Evolutionary conservation across 2,888 invertebrate species (phyloP), one percentile per base, ranked within the genome.

Genomic region (Drosophila hamatofila): DNA sequence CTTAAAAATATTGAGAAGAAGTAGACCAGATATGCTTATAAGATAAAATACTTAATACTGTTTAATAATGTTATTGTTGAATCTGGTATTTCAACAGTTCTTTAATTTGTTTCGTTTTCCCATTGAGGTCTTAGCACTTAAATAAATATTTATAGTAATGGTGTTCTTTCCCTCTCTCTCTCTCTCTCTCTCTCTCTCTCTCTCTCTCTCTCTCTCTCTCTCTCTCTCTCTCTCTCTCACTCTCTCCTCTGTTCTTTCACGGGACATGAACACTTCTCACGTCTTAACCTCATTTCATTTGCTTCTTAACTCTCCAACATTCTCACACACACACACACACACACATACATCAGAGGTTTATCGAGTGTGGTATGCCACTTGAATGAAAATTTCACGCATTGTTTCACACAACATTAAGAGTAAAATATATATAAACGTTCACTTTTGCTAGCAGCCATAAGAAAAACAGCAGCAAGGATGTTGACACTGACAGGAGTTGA

Each of bases 351-450:
- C n/a, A 16, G 35, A 42, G 56, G 18, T 64, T 72, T 65, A 37
- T 59, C n/a, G 52, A 61, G 57, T 59, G 72, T 65, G 72, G 64
- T 55, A 35, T 42, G 65, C 52, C 62, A 51, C 37, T 81, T 77
- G 41, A 58, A 48, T 60, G 66, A 54, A 64, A 75, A 73, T 62
- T 81, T 64, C 46, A 69, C 69, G 75, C 60, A 63, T 55, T 51
- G 30, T 55, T 55, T 35, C 56, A 48, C 68, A 61, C 52, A 60
- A 49, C 66, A 80, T 80, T 42, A 73, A 77, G 69, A 62, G 65
- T 63, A 58, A 80, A 68, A 80, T 61, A 65, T 61, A 65, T 71
- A 61, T 60, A 49, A 51, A 61, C 60, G 27, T 67, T 60, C 54
- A 63, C 59, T 59, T 62, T 51, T 64, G 42, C 48, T 21, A 54